Percentiles rank a stretch among this genome's conserved stretches.
Evolutionary conservation across 2,797 vertebrate genomes (phyloP).

Genomic region (Enteromius thamalakanensis): DNA sequence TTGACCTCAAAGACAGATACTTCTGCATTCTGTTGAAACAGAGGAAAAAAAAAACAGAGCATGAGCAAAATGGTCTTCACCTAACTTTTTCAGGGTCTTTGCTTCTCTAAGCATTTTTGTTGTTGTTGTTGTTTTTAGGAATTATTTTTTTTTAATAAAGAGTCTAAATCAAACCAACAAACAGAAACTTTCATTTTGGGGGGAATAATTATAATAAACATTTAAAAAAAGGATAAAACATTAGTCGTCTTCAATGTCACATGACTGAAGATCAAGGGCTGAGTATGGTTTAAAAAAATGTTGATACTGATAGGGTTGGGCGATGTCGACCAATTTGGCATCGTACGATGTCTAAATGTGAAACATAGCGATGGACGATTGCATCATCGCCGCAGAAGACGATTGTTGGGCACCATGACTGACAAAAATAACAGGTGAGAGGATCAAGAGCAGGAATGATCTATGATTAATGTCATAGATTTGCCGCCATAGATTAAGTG

Average conservation of each 20-base stretch:
- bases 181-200: neutral
- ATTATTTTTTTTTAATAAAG: too few relatives aligned
- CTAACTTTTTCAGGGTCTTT: neutral
- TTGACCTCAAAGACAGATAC: slow-evolving; percentile 99
- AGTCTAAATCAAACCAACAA: neutral
- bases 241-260: neutral
- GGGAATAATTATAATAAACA: neutral
- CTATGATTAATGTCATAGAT: too few relatives aligned
- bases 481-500: too few relatives aligned
- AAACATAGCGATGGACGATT: too few relatives aligned
- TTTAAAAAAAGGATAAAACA: neutral
- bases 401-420: too few relatives aligned
- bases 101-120: neutral
- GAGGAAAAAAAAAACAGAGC: neutral
- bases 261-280: neutral
- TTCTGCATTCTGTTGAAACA: slow-evolving; percentile 88
- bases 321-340: too few relatives aligned
- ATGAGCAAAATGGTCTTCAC: slow-evolving; percentile 36
- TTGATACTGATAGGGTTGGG: too few relatives aligned
- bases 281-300: too few relatives aligned
- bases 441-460: too few relatives aligned
- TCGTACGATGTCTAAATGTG: too few relatives aligned
- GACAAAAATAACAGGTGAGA: too few relatives aligned
- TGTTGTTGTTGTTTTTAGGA: neutral
- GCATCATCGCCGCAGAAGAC: too few relatives aligned